Base-by-base conservation (phyloP, 1,140 invertebrate species). In the Nasonia vitripennis region DNA sequence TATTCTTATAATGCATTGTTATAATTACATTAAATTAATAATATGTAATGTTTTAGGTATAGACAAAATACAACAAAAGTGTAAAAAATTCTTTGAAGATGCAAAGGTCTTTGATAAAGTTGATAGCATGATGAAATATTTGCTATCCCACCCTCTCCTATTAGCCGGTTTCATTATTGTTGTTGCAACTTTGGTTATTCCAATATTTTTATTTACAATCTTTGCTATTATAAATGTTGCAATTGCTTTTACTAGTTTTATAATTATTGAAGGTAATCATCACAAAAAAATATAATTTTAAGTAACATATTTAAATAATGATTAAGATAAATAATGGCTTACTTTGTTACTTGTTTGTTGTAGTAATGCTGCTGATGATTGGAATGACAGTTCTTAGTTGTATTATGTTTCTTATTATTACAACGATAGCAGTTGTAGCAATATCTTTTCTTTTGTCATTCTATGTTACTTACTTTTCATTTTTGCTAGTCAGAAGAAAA, bases 181-280 rank as follows among this genome's bases (percentile, higher is more conserved):
- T 45, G 41, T 48, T 71, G 84, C 86, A 37, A 81, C 78, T 74
- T 71, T 87, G 14, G 17, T 87, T 27, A n/a, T 87, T 78, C 87
- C 87, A 12, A 84, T 87, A 23, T 71, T 86, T 74, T 67, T 86
- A 20, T 83, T 88, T 77, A 85, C 82, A 68, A 81, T 81, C 23
- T 86, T 88, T 83, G 85, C 88, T 31, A 45, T 86, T 82, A 77
- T 87, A 11, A 87, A 88, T 83, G 81, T 73, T 34, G 78, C 70
- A 68, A 85, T 90, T 73, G 83, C 84, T 70, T 88, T 90, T 83
- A 71, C 83, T 74, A 70, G 87, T 37, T 90, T 90, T 82, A 85
- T 89, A 23, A 87, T 89, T 41, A 75, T 90, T 77, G 88, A 89
- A 89, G 89, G 89, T 90, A 86, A 87, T 83, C 83, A 67, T 12